phyloP scores from a whole-genome alignment of 2,797 vertebrate species.

The Sebastes variabilis region DNA sequence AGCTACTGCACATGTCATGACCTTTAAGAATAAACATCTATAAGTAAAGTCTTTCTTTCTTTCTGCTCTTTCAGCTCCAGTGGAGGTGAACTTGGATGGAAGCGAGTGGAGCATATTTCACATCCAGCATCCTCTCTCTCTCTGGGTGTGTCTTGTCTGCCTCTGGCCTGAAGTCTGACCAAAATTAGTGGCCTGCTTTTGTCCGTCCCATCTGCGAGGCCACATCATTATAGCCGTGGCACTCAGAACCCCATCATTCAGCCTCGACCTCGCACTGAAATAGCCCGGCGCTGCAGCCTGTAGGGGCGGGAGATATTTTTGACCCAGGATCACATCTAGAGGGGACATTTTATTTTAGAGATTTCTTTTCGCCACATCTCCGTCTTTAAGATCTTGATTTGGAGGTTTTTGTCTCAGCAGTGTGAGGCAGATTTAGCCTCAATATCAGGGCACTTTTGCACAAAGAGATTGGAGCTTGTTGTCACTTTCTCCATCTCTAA shows the following conservation, averaged over 20 bases:
- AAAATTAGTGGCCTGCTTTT: constrained; percentile 83
- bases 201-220: constrained; percentile 70
- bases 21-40: not conserved
- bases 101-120: constrained; percentile 16
- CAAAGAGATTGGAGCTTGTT: not conserved
- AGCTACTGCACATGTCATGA: not conserved
- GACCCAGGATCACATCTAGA: constrained; percentile 32
- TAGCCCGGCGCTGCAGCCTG: constrained; percentile 45
- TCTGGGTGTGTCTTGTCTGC: constrained; percentile 79
- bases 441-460: not conserved
- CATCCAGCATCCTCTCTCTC: constrained; percentile 49
- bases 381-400: not conserved
- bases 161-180: constrained; percentile 74
- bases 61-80: not conserved
- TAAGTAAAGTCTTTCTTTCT: not conserved
- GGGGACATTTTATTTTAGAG: constrained; percentile 39
- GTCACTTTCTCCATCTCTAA: not conserved
- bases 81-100: constrained; percentile 29
- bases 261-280: constrained; percentile 69
- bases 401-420: not conserved
- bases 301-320: constrained; percentile 39
- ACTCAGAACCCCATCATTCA: constrained; percentile 72
- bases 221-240: constrained; percentile 82
- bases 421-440: not conserved
- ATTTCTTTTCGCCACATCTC: not conserved